phyloP scores from a whole-genome alignment of 2,888 invertebrate genomes.

The Acrobasis suavella region DNA sequence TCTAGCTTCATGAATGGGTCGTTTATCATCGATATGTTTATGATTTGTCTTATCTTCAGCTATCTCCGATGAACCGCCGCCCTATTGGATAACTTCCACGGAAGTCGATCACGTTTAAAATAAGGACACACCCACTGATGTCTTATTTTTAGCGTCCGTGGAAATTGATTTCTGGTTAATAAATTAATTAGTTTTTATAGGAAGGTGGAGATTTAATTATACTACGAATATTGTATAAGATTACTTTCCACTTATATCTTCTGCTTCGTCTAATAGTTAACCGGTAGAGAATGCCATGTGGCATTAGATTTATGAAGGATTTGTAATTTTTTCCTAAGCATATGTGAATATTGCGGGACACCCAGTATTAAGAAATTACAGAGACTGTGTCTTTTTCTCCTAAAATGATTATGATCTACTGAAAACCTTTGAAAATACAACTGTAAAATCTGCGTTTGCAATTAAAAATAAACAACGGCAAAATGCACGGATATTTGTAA shows the following conservation, averaged over 20 bases:
- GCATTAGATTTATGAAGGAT: no score
- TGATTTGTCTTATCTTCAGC: slow-evolving; percentile 8
- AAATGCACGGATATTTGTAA: slow-evolving; percentile 15
- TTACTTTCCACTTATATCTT: no score
- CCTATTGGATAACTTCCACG: slow-evolving; percentile 18
- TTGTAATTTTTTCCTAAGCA: no score
- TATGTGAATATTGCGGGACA: no score
- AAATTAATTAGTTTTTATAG: neutral
- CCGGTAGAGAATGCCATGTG: no score
- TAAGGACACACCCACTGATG: slow-evolving; percentile 15
- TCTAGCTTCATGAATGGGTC: neutral
- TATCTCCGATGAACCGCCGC: slow-evolving; percentile 10
- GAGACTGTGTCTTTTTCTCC: no score
- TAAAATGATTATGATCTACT: no score
- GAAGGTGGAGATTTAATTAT: no score
- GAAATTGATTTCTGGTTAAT: neutral
- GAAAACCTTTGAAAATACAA: neutral
- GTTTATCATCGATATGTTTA: slow-evolving; percentile 7
- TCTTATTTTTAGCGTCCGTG: slow-evolving; percentile 10
- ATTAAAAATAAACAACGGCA: slow-evolving; percentile 14
- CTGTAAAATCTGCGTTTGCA: neutral
- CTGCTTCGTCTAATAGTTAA: no score
- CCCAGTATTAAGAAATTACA: no score
- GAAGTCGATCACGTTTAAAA: slow-evolving; percentile 16
- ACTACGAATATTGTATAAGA: no score